Evolutionary conservation across 2,113 vertebrate species (phyloP), one percentile per base, ranked within the genome.

Genomic region (Acrocephalus kingi): DNA sequence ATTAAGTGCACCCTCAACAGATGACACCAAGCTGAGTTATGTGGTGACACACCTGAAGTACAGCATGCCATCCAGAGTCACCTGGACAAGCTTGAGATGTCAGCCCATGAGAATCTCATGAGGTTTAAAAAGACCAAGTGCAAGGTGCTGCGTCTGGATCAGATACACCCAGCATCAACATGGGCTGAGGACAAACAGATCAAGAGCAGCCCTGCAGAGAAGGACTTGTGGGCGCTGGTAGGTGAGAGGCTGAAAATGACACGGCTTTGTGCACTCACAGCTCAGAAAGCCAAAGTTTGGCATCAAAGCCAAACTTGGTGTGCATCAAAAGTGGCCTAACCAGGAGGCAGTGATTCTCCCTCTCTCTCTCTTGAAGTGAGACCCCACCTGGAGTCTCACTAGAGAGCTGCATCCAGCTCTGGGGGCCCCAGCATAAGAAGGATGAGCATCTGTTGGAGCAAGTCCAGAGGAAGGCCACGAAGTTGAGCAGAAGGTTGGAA

Each of bases 181-280:
- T 48, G 76, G 16, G 22, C 23, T 52, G 33, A 4, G 39, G 9
- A 35, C 18, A 9, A 82, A 25, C 8, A 41, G 48, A 27, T 10
- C 2, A 4, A 39, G 46, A 35, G 7, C 20, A 35, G 16, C 30
- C 41, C 30, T 55, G 21, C 14, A 15, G n/a, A 62, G 46, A 41
- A 48, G 25, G 18, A 31, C 21, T 31, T 55, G 24, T 16, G 10
- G 9, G 6, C 3, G 0, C n/a, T 89, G 39, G 19, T 4, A 15
- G 37, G 13, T 51, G 23, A 33, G 27, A 67, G 22, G 54, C 28
- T 76, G 55, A 28, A 35, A 7, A 13, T 19, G 25, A 55, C 8
- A 25, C 1, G 0, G 2, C 21, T 31, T 31, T 33, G 35, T 11
- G 22, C 7, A 16, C 21, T 76, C 51, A 25, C 17, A 23, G 11